Base-by-base conservation (phyloP, 1,140 invertebrate species). In the Rhyacophila brunnea region DNA sequence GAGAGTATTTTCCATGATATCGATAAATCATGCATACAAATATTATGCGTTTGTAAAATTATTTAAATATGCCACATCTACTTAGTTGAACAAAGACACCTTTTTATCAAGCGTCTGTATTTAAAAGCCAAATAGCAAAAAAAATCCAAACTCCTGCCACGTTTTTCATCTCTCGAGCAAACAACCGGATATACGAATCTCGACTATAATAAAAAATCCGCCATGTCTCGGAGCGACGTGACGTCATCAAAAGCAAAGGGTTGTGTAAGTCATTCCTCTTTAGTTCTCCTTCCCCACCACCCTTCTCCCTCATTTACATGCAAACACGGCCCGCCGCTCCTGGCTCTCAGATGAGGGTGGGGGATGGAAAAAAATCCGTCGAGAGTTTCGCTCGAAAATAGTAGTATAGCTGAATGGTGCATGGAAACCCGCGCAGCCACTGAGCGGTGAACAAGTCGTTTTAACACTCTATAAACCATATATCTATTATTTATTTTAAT, bases 301-400 rank as follows among this genome's bases (percentile, higher is more conserved):
- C n/a, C n/a, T n/a, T n/a, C n/a, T n/a, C n/a, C 35, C 44, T 56
- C 53, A 47, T 56, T 56, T 56, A 35, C 43, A 56, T 56, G 43
- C 53, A 56, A 56, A 55, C 40, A 55, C 52, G 44, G 20, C 40
- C 42, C 43, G 52, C 23, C 42, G 23, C 42, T 23, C 18, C 17
- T 28, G 9, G 19, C 18, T 40, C 18, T 17, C n/a, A n/a, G 38
- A 10, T 1, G 5, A 35, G 5, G 1, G 13, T 42, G 13, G 11
- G 51, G 18, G 13, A 28, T 14, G 20, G 53, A 28, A 23, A 46
- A 56, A 46, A 56, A 54, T 54, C 36, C 11, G 18, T 6, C 18
- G 32, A 23, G 36, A 56, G 45, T 15, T 20, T 43, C 23, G 11
- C 13, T 28, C 23, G 23, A 28, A 28, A 18, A 28, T 18, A 44